These are phyloP conservation scores for Tetranychus piercei DNA, from an alignment of 2,888 invertebrate genomes.

Conservation along the genomic window DNA sequence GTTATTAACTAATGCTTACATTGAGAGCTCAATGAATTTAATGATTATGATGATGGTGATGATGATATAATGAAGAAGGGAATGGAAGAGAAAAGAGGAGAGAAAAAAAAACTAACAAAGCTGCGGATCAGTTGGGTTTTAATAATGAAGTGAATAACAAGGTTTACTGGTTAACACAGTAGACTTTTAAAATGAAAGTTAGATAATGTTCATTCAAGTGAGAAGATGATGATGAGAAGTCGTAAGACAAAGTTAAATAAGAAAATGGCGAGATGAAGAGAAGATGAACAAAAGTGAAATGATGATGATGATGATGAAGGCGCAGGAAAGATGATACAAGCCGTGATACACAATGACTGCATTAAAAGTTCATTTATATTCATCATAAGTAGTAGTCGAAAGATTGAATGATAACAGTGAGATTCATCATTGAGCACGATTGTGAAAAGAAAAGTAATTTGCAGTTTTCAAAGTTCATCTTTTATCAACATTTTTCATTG, in stretches of 20 bases:
- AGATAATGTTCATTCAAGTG: not conserved
- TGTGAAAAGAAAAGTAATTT: no score
- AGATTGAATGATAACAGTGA: not conserved
- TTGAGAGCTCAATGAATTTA: no score
- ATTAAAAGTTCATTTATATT: constrained; percentile 1
- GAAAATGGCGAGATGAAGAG: no score
- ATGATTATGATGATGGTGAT: no score
- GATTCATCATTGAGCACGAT: no score
- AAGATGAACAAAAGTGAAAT: not conserved
- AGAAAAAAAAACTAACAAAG: no score
- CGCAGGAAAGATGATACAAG: not conserved
- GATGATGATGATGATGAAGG: not conserved
- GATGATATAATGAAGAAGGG: not conserved
- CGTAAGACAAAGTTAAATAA: no score
- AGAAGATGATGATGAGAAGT: not conserved
- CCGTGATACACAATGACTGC: not conserved
- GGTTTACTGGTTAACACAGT: not conserved
- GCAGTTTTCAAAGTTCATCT: no score
- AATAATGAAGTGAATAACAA: not conserved
- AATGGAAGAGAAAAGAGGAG: no score
- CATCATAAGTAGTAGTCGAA: not conserved
- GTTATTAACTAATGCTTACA: not conserved
- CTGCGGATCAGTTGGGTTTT: no score
- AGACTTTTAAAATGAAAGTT: not conserved
- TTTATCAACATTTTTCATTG: no score